Evolutionary conservation across 2,797 vertebrate genomes (phyloP), one percentile per base, ranked within the genome.

Genomic region (Galagoides demidoff): DNA sequence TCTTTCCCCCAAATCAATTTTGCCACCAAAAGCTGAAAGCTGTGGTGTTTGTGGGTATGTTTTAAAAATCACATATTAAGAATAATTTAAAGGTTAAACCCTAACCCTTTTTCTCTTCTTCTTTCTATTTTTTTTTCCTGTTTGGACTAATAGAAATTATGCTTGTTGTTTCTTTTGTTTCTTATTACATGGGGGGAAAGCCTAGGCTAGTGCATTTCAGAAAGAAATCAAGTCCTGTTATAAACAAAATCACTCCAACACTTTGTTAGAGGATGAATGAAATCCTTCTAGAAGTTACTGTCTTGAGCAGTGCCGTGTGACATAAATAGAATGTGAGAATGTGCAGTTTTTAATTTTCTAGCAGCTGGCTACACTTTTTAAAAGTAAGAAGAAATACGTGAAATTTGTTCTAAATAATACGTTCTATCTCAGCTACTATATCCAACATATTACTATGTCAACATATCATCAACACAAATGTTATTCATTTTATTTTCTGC

Each of bases 31-130:
- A 96, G 52, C 66, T 31, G 93, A 94, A 68, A 96, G 45, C 20
- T 37, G 39, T 68, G n/a, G 17, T 5, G 59, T 31, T 34, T 86
- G 73, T 90, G 78, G 96, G 23, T 25, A n/a, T 96, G 93, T 49
- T 77, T 89, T 73, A 87, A 66, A 95, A 73, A 82, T 92, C 84
- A 84, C 73, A 2, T 55, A 17, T 96, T 97, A 96, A 90, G 90
- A 95, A 81, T 83, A 96, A 97, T 96, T 89, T 25, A 8, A 76
- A 88, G 86, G 12, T 92, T 96, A 96, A 89, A 3, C 1, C 14
- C 20, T 23, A 11, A 37, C 81, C 37, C 7, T 43, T 90, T 49
- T 34, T 31, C 31, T 13, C 70, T 68, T 25, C 61, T 66, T 66
- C 39, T 92, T 45, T 31, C 3, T 34, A 6, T 19, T 37, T 70